Conservation (phyloP, 2,888 invertebrate species). For the Sarcophaga rosellei region DNA sequence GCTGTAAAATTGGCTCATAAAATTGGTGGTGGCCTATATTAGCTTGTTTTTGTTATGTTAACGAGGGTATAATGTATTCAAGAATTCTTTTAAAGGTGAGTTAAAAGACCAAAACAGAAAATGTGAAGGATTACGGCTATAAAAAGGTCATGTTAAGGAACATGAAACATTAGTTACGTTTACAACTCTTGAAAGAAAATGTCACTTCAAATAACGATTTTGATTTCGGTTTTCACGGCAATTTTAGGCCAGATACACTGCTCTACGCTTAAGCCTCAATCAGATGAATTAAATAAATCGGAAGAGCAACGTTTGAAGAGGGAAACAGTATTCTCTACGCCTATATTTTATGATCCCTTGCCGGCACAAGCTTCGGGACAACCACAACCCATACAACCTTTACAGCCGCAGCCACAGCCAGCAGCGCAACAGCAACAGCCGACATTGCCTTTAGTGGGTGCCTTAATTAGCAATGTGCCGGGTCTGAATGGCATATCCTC, state of each 20-base stretch:
- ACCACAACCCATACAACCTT: slow-evolving; percentile 12
- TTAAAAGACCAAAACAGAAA: background rate
- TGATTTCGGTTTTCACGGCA: background rate
- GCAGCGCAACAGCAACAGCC: slow-evolving; percentile 67
- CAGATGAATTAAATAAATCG: background rate
- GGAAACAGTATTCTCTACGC: slow-evolving; percentile 27
- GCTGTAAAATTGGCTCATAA: slow-evolving; percentile 55
- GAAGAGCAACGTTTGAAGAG: slow-evolving; percentile 40
- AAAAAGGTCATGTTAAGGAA: slow-evolving; percentile 41
- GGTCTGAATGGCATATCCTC: slow-evolving; percentile 47
- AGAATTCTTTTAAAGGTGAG: no score
- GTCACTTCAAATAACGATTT: slow-evolving; percentile 20
- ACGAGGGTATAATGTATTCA: no score
- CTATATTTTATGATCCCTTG: slow-evolving; percentile 45
- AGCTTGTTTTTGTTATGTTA: background rate
- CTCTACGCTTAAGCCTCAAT: background rate
- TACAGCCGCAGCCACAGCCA: slow-evolving; percentile 51
- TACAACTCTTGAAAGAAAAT: slow-evolving; percentile 42
- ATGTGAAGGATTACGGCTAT: slow-evolving; percentile 34
- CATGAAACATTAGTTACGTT: slow-evolving; percentile 44
- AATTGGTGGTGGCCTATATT: slow-evolving; percentile 22
- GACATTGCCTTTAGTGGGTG: slow-evolving; percentile 74
- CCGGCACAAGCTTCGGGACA: background rate
- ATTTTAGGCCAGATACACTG: background rate
- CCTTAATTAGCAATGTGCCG: slow-evolving; percentile 73